A percentile compares a stretch with the other conserved stretches of the same genome.
Conservation (phyloP, 2,888 invertebrate genomes). For the Erpobdella octoculata region DNA sequence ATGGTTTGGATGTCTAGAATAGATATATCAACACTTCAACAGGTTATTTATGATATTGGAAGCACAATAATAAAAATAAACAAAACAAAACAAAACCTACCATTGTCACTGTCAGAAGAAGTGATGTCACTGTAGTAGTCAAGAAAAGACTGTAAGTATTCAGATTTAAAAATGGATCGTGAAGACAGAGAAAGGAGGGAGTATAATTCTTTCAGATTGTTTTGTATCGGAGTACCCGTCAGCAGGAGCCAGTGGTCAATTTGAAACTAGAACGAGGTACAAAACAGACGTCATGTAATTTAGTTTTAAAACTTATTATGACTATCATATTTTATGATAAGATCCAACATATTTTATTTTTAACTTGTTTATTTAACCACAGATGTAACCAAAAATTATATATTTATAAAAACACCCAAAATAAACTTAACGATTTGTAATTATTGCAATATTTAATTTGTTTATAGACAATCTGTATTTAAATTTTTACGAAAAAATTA, state of each 20-base stretch:
- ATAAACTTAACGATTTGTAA: too few relatives aligned
- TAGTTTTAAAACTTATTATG: not conserved
- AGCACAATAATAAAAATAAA: not conserved
- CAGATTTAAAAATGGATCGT: slow-evolving; percentile 42
- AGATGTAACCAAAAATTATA: not conserved
- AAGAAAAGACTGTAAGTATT: slow-evolving; percentile 45
- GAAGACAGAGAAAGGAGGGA: slow-evolving; percentile 50
- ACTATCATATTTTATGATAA: not conserved
- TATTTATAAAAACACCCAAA: too few relatives aligned
- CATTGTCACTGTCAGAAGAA: not conserved
- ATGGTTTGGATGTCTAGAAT: slow-evolving; percentile 42
- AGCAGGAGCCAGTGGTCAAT: slow-evolving; percentile 45
- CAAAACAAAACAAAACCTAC: not conserved
- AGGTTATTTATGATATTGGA: not conserved
- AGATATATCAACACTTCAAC: not conserved
- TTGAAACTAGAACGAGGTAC: slow-evolving; percentile 42
- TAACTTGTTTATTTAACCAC: not conserved
- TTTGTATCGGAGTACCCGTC: slow-evolving; percentile 55
- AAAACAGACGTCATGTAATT: not conserved
- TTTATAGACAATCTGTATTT: too few relatives aligned
- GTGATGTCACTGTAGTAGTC: slow-evolving; percentile 16
- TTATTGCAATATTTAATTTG: too few relatives aligned
- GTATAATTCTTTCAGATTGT: slow-evolving; percentile 52
- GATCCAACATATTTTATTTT: not conserved
- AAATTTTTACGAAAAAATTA: too few relatives aligned